These are phyloP conservation scores for Cacoxenus indagator DNA, from an alignment of 2,888 invertebrate species.

Conservation along the genomic window DNA sequence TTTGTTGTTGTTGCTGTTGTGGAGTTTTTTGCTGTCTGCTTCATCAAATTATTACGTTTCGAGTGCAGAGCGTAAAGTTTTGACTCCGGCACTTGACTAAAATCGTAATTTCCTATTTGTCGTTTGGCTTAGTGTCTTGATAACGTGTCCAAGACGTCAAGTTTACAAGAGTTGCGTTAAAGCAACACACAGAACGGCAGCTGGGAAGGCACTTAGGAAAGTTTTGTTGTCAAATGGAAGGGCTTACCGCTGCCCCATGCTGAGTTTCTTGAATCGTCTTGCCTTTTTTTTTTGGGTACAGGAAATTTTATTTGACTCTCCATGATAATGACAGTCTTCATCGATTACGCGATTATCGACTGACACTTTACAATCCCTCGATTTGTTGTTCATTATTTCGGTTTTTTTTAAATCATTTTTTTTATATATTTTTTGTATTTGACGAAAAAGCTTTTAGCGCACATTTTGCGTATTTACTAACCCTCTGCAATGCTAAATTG, in stretches of 20 bases:
- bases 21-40: constrained; percentile 30
- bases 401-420: background rate
- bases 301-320: constrained; percentile 56
- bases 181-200: background rate
- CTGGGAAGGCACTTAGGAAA: background rate
- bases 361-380: constrained; percentile 57
- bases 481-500: background rate
- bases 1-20: background rate
- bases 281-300: constrained; percentile 25
- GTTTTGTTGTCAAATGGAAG: background rate
- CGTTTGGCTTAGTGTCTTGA: background rate
- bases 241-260: background rate
- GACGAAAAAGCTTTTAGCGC: constrained; percentile 54
- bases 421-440: background rate
- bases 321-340: constrained; percentile 63
- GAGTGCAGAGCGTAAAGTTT: constrained; percentile 15
- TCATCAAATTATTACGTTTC: constrained; percentile 34
- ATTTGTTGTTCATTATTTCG: constrained; percentile 24
- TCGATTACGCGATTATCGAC: constrained; percentile 62
- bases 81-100: background rate
- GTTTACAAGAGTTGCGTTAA: constrained; percentile 8
- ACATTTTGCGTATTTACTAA: constrained; percentile 31
- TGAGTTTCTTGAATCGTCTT: constrained; percentile 34
- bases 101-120: background rate
- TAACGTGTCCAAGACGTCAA: background rate